phyloP scores from a whole-genome alignment of 2,113 vertebrate genomes.

The Notarius quadriscutis region DNA sequence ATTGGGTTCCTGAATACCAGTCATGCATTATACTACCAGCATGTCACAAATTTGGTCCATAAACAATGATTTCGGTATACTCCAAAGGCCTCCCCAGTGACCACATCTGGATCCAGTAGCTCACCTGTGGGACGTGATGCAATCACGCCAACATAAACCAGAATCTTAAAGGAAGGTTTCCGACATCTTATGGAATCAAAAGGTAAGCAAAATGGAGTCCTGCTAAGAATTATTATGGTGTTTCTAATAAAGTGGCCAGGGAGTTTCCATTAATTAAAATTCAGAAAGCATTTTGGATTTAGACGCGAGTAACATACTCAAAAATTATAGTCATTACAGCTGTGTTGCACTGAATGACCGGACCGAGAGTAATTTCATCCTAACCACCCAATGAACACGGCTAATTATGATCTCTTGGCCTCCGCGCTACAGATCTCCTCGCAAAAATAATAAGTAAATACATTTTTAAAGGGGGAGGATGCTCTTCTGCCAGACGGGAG shows the following conservation, averaged over 20 bases:
- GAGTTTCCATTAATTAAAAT: not conserved
- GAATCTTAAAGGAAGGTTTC: not conserved
- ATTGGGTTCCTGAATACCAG: not conserved
- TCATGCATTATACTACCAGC: not conserved
- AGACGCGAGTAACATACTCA: not conserved
- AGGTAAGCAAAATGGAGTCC: not conserved
- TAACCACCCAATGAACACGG: not conserved
- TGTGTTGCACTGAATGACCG: not conserved
- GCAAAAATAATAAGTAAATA: not conserved
- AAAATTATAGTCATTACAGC: not conserved
- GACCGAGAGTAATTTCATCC: not conserved
- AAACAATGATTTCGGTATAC: not conserved
- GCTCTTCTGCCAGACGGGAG: not conserved
- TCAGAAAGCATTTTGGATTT: not conserved
- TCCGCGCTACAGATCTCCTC: no score
- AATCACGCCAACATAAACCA: not conserved
- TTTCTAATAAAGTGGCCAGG: not conserved
- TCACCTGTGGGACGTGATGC: not conserved
- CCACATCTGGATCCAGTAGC: not conserved
- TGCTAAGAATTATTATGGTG: not conserved
- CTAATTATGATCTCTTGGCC: not conserved
- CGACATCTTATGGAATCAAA: not conserved
- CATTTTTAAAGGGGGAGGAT: no score
- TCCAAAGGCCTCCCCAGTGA: not conserved
- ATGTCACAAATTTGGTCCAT: not conserved